Base-by-base conservation (phyloP, 2,113 vertebrate species). In the Gobiocypris rarus region DNA sequence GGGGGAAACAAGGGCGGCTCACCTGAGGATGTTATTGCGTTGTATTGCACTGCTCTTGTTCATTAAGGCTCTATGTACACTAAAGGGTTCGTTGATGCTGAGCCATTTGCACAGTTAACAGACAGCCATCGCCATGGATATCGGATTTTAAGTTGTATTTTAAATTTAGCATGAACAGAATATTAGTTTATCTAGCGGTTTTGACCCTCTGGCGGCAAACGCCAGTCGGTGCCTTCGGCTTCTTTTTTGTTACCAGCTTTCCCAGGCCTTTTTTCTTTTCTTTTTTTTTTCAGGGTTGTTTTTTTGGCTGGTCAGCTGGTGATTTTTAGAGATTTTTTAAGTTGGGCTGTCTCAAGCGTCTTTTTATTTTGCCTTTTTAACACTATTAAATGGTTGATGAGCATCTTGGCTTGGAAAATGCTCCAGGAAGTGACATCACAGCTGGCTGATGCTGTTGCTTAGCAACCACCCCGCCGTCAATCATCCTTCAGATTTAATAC, bases 11-110 rank as follows among this genome's bases (percentile, higher is more conserved):
- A 90, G 85, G 59, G 90, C 87, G 90, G 90, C 83, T 91, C 90
- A 93, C 92, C 92, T 90, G 94, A 92, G 92, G 91, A 94, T 90
- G 94, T 97, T 97, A 96, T 96, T 50, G 78, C 43, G 26, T 50
- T 95, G 56, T 94, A 96, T 96, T 98, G 97, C 97, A 98, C 97
- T 98, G 96, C 96, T 96, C 97, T 94, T 91, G 95, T 96, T 94
- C 93, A 94, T 92, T 91, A 92, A 93, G 92, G 96, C 97, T 97
- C 97, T 97, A 95, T 95, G 96, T 97, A 98, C 96, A 96, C 89
- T 65, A 31, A 71, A 28, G 86, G 94, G 94, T 86, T 86, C 86
- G 88, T 91, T 90, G 75, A 81, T 59, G 38, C 48, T n/a, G 80
- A 83, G 48, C 58, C 67, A 83, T 81, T 88, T 85, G 58, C 81